Conservation (phyloP, 2,113 vertebrate species). For the Marcusenius ussheri region DNA sequence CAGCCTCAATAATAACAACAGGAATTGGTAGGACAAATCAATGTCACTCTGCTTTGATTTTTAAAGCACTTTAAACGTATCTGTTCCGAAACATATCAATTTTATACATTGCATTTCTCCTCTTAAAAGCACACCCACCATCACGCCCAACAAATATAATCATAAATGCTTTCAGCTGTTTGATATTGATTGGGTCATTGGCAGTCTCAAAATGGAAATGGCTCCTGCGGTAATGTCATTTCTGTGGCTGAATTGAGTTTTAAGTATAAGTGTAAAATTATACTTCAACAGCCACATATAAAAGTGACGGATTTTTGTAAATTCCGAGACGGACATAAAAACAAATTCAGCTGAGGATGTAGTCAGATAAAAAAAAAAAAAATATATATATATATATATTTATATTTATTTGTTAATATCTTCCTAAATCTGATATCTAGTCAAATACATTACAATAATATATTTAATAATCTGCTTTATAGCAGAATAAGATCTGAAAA, state of each 20-base stretch:
- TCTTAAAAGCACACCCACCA: conserved; percentile 39
- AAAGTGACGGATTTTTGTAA: conserved; percentile 57
- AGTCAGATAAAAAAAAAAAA: neutral
- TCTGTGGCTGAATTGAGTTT: conserved; percentile 71
- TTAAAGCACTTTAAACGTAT: conserved; percentile 69
- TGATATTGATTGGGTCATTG: conserved; percentile 69
- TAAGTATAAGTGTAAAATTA: conserved; percentile 70
- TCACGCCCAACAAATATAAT: conserved; percentile 69
- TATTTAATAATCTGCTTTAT: neutral
- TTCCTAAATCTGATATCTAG: neutral
- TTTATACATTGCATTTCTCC: conserved; percentile 60
- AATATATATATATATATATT: neutral
- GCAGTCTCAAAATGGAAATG: conserved; percentile 65
- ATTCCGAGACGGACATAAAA: neutral
- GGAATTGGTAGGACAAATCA: neutral
- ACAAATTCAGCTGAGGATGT: neutral
- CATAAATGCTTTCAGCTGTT: conserved; percentile 76
- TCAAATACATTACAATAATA: neutral
- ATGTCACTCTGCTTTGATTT: conserved; percentile 46
- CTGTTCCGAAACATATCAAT: conserved; percentile 66
- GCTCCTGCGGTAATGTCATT: conserved; percentile 68
- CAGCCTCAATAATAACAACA: neutral
- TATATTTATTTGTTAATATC: neutral
- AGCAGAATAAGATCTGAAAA: neutral
- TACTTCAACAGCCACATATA: conserved; percentile 64